Base-by-base conservation (phyloP, 2,888 invertebrate genomes). In the Cerastoderma edule region DNA sequence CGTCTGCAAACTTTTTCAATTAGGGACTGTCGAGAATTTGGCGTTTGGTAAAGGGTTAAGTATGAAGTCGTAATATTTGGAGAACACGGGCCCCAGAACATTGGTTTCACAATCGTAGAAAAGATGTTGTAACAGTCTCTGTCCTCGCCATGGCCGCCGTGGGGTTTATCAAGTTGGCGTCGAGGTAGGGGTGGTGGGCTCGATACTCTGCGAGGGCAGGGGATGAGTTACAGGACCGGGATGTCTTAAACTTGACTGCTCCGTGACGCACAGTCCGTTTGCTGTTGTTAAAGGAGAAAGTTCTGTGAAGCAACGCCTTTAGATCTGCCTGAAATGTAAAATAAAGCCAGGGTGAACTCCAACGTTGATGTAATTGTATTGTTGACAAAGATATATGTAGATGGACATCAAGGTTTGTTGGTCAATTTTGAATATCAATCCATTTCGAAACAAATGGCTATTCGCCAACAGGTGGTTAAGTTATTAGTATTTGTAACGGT, bases 271-370 rank as follows among this genome's bases (percentile, higher is more conserved):
- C 63, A n/a, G 75, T 60, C 24, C 72, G 63, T 28, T 67, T 44
- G n/a, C 64, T 48, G 39, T 63, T 65, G 10, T 67, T 30, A 19
- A 67, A 66, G 0, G 79, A 75, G 57, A 71, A 72, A 28, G 72
- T 63, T 46, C 74, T 63, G 54, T 69, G 79, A 24, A 85, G n/a
- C 13, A 85, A 46, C 8, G 77, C 60, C 53, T 74, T 79, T 28
- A 85, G 56, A 48, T 85, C 84, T 39, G 79, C 78, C 84, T 85
- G 80, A 60, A 84, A 82, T 44, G 39, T 2, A 72, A 60, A 50
- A 19, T 16, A n/a, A 5, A 35, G n/a, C n/a, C n/a, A 44, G 10
- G 44, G 16, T 13, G 10, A 44, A 44, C 16, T 44, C 16, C 16
- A 13, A 44, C 44, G 16, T 44, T 44, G 16, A 44, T 44, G 16